Base-by-base conservation (phyloP, 2,888 invertebrate species). In the Dryobotodes eremita region DNA sequence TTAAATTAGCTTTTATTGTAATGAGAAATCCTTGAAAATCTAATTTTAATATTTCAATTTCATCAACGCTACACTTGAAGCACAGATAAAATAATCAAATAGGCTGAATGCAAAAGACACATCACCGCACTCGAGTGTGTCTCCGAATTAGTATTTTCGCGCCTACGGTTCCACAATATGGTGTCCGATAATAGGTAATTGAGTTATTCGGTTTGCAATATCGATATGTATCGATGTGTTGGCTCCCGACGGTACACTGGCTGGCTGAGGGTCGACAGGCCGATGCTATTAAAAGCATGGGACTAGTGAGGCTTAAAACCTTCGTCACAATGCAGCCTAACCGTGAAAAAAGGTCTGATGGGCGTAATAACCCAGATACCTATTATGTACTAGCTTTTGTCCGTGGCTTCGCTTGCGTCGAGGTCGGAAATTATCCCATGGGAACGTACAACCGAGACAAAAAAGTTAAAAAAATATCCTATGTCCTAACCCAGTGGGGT, bases 291-390 rank as follows among this genome's bases (percentile, higher is more conserved):
- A 89, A 92, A 94, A 95, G 95, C 92, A 80, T 91, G 87, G 85
- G 90, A 64, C 86, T 89, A 94, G 77, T 91, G 92, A 93, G 90
- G 92, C 95, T 93, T 89, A 89, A 91, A 90, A 89, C 89, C 88
- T 89, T 85, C 88, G 88, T 86, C 89, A 88, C 87, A 89, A 90
- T 90, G 91, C 92, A 92, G 91, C 84, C 92, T 90, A 90, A 88
- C 93, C 94, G 94, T 95, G 93, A 94, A 94, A 92, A 93, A 92
- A 91, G 90, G 88, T 90, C 86, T 90, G 90, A 87, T 90, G 91
- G 91, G 92, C 94, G 91, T 93, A 91, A 94, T 93, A 94, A 93
- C 93, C 94, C 92, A 94, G 88, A 93, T 93, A 88, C 88, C 85
- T 88, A 89, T 83, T 77, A 86, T 86, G 62, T n/a, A 70, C 36